A percentile compares a stretch with the other conserved stretches of the same genome.
Evolutionary conservation across 2,888 invertebrate species (phyloP).

Genomic region (Iphiclides podalirius): DNA sequence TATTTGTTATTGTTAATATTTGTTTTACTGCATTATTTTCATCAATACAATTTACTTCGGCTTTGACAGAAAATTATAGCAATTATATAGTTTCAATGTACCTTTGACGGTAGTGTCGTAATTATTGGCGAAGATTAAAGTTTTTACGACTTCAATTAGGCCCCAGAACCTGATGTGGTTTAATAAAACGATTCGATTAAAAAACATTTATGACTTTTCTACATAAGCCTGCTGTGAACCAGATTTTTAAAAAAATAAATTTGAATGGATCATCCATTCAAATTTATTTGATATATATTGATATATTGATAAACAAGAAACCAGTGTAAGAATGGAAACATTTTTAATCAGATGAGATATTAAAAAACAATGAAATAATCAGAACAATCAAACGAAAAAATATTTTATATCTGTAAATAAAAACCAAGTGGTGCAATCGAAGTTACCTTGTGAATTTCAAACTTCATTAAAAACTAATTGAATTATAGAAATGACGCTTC

Average conservation of each 20-base stretch:
- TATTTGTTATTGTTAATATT: background rate
- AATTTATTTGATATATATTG: too few relatives aligned
- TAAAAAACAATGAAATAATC: too few relatives aligned
- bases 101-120: slow-evolving; percentile 41
- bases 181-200: slow-evolving; percentile 8
- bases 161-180: slow-evolving; percentile 13
- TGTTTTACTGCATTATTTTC: background rate
- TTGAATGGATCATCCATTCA: too few relatives aligned
- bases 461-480: too few relatives aligned
- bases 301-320: too few relatives aligned
- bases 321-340: too few relatives aligned
- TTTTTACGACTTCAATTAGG: slow-evolving; percentile 45
- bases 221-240: slow-evolving; percentile 1
- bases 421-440: too few relatives aligned
- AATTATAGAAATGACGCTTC: background rate
- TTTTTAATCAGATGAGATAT: too few relatives aligned
- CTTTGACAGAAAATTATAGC: slow-evolving; percentile 15
- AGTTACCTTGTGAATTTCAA: too few relatives aligned
- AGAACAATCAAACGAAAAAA: too few relatives aligned
- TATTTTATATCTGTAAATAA: too few relatives aligned
- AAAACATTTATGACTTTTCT: slow-evolving; percentile 10
- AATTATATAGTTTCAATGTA: slow-evolving; percentile 41
- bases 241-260: slow-evolving; percentile 7
- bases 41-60: background rate
- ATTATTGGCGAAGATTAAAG: slow-evolving; percentile 39